Percentiles rank a stretch among this genome's conserved stretches.
Evolutionary conservation across 2,888 invertebrate genomes (phyloP).

Genomic region (Cosmia pyralina): DNA sequence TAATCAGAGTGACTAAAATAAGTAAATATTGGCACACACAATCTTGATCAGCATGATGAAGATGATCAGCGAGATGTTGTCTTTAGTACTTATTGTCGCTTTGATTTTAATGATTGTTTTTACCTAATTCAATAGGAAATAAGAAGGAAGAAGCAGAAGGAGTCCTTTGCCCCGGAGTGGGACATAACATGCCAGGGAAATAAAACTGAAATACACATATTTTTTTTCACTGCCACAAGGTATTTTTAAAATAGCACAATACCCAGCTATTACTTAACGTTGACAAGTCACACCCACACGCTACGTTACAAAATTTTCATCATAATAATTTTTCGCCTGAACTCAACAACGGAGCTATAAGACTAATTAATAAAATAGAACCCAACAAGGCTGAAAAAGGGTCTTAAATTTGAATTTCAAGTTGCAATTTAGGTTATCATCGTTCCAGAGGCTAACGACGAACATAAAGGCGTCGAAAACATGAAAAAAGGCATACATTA

Average conservation of each 20-base stretch:
- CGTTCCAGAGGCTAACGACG: conserved; percentile 35
- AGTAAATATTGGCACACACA: neutral
- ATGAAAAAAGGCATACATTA: conserved; percentile 40
- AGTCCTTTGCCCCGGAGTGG: no score
- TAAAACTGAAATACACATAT: neutral
- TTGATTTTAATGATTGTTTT: neutral
- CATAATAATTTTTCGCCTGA: conserved; percentile 8
- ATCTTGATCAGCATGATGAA: neutral
- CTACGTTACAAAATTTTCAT: neutral
- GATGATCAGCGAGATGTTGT: neutral
- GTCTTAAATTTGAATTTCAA: conserved; percentile 46
- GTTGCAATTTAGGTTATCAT: conserved; percentile 50
- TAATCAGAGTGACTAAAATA: neutral
- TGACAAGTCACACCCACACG: neutral
- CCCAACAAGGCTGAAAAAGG: conserved; percentile 45
- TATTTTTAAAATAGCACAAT: neutral
- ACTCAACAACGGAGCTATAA: conserved; percentile 24
- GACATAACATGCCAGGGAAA: neutral
- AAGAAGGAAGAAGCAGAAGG: no score
- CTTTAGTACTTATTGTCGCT: neutral
- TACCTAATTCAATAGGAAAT: neutral
- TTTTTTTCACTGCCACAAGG: neutral
- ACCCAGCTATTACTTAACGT: conserved; percentile 2
- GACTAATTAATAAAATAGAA: conserved; percentile 55
- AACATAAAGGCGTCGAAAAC: conserved; percentile 36